phyloP scores from a whole-genome alignment of 2,888 invertebrate species.

The Kuschelorhynchus macadamiae region DNA sequence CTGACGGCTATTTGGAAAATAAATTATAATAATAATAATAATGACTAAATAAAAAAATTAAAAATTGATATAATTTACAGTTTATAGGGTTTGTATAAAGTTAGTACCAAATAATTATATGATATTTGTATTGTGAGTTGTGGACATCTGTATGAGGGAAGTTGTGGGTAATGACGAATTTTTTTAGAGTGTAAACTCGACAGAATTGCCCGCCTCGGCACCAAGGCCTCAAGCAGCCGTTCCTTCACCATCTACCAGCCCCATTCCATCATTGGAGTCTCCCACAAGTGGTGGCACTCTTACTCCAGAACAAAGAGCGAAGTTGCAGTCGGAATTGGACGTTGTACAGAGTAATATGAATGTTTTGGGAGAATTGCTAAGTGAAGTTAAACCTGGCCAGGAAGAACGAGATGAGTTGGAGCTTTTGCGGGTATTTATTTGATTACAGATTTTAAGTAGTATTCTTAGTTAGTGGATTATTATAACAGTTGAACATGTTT shows the following conservation, averaged over 20 bases:
- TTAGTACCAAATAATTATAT: too few species aligned
- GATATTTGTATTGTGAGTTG: too few species aligned
- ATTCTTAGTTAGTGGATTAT: too few species aligned
- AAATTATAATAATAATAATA: too few species aligned
- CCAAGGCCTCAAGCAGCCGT: conserved; percentile 5
- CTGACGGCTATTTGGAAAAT: too few species aligned
- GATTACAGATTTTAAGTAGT: too few species aligned
- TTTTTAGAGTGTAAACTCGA: conserved; percentile 25
- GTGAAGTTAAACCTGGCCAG: conserved; percentile 87
- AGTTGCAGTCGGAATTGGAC: conserved; percentile 92
- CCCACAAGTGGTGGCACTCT: conserved; percentile 64
- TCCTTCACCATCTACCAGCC: conserved; percentile 35
- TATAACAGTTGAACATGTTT: too few species aligned
- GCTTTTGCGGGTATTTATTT: conserved; percentile 78
- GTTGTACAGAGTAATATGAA: conserved; percentile 95
- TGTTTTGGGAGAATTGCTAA: conserved; percentile 96
- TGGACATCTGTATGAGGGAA: too few species aligned
- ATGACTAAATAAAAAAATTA: too few species aligned
- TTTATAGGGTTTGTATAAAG: too few species aligned
- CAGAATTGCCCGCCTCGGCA: not conserved
- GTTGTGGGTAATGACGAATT: too few species aligned
- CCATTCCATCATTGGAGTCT: conserved; percentile 40
- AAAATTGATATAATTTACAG: too few species aligned
- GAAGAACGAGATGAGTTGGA: conserved; percentile 91
- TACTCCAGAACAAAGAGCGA: conserved; percentile 87